These are phyloP conservation scores for Villa cingulata DNA, from an alignment of 2,888 invertebrate genomes.

Conservation along the genomic window DNA sequence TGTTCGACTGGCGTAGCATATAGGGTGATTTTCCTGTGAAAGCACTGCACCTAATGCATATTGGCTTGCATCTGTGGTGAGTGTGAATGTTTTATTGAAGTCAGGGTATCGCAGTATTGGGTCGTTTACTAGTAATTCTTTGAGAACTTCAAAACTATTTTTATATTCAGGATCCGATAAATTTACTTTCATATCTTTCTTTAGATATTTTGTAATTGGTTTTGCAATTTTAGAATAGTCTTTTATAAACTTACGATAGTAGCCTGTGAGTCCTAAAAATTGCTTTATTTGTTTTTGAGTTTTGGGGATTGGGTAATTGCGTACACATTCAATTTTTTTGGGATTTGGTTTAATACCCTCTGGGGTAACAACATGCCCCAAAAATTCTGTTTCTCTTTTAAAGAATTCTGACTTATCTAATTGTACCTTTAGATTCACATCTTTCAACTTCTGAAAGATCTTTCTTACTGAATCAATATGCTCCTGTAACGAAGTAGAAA, in stretches of 20 bases:
- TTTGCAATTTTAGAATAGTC: constrained; percentile 21
- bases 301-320: constrained; percentile 13
- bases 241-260: constrained; percentile 21
- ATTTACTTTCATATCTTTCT: constrained; percentile 8
- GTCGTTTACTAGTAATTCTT: constrained; percentile 1
- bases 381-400: constrained; percentile 14
- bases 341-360: constrained; percentile 17
- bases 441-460: constrained; percentile 10
- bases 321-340: constrained; percentile 11
- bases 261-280: constrained; percentile 10
- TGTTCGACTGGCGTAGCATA: constrained; percentile 1
- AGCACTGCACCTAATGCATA: constrained; percentile 6
- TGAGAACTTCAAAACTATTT: constrained; percentile 2
- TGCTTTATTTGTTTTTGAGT: constrained; percentile 12
- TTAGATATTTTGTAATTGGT: constrained; percentile 6
- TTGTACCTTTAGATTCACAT: constrained; percentile 12
- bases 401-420: constrained; percentile 15
- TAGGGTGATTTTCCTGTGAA: constrained; percentile 3
- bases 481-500: constrained; percentile 13
- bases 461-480: constrained; percentile 10
- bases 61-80: constrained; percentile 5
- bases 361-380: constrained; percentile 19
- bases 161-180: constrained; percentile 6
- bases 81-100: constrained; percentile 7
- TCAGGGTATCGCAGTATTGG: constrained; percentile 6